Conservation (phyloP, 2,113 vertebrate species). For the Pandion haliaetus region DNA sequence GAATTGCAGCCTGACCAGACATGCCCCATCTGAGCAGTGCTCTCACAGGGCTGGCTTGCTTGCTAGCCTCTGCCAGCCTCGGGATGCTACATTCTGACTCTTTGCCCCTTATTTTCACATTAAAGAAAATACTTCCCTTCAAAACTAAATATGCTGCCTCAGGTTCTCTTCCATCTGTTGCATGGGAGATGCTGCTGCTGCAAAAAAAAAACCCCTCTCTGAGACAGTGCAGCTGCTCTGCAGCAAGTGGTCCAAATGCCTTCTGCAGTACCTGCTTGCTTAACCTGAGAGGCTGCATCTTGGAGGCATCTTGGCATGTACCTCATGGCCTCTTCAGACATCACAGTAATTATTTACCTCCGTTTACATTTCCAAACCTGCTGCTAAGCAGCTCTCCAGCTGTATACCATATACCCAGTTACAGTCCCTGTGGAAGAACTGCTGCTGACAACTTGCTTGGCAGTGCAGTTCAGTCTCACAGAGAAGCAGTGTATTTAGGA, state of each 20-base stretch:
- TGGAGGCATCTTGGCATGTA: fast-evolving
- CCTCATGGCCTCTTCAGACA: neutral
- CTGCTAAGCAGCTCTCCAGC: neutral
- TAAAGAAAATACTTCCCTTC: neutral
- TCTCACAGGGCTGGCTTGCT: neutral
- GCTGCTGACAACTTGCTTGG: fast-evolving
- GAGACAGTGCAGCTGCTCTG: neutral
- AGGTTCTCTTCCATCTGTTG: neutral
- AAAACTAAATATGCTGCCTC: neutral
- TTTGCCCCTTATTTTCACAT: neutral
- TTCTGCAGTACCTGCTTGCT: neutral
- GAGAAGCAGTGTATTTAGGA: neutral
- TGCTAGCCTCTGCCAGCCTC: neutral
- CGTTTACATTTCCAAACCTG: neutral
- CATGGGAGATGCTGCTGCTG: neutral
- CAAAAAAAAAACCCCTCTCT: neutral
- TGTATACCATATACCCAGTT: fast-evolving
- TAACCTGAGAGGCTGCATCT: neutral
- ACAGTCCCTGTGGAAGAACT: fast-evolving
- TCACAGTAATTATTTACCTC: neutral
- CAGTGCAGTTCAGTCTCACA: fast-evolving
- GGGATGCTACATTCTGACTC: neutral
- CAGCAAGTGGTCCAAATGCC: fast-evolving
- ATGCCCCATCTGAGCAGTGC: neutral
- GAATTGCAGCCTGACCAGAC: neutral